Percentiles rank a stretch among this genome's conserved stretches.
phyloP scores from a whole-genome alignment of 1,140 invertebrate species.

The Achatina immaculata region DNA sequence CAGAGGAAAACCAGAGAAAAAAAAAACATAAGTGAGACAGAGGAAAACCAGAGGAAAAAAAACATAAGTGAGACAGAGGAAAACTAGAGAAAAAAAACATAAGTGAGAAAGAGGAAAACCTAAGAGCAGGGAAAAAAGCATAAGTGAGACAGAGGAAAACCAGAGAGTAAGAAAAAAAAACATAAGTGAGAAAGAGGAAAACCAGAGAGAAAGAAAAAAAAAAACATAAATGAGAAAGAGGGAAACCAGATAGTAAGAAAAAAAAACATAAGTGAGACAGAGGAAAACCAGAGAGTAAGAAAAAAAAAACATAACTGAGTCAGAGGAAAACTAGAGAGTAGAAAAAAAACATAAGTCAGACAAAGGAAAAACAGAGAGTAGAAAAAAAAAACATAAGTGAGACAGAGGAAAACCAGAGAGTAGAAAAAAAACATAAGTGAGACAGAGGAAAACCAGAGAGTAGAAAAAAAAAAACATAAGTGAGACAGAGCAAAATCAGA shows the following conservation, averaged over 20 bases:
- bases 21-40: too few relatives aligned
- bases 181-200: not conserved
- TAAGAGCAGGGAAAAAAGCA: not conserved
- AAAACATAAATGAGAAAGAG: constrained; percentile 14
- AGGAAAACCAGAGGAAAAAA: not conserved
- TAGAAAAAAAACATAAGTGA: too few relatives aligned
- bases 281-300: not conserved
- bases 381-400: too few relatives aligned
- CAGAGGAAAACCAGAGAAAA: too few relatives aligned
- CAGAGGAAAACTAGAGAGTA: not conserved
- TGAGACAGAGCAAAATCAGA: too few relatives aligned
- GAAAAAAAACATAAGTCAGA: not conserved
- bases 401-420: too few relatives aligned
- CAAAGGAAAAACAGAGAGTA: too few relatives aligned
- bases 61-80: too few relatives aligned
- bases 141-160: not conserved
- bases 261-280: not conserved
- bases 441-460: too few relatives aligned
- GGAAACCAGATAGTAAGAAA: not conserved
- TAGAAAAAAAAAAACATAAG: not conserved
- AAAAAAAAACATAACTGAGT: too few relatives aligned
- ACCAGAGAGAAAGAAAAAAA: constrained; percentile 2
- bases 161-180: not conserved
- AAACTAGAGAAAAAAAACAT: not conserved
- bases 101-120: not conserved